Base-by-base conservation (phyloP, 2,888 invertebrate species). In the Hirtodrosophila duncani region DNA sequence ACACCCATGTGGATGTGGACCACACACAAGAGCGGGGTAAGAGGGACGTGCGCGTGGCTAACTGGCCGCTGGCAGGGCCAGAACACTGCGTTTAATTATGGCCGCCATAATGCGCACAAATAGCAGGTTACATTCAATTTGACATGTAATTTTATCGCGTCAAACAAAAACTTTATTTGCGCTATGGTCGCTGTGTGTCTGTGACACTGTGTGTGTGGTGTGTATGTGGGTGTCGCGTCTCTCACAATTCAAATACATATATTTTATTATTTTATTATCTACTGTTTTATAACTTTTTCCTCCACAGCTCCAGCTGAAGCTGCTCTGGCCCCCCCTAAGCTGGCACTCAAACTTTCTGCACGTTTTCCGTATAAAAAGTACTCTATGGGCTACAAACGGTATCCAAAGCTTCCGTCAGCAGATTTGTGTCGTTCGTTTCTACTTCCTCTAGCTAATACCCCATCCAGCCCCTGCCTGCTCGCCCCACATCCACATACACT, bases 331-430 rank as follows among this genome's bases (percentile, higher is more conserved):
- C 43, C 24, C 55, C 67, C 67, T 79, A 81, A 77, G 81, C 75
- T 66, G 69, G 49, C 80, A 77, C 80, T 74, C 77, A 81, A 78
- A 81, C 77, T 81, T 81, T 78, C 72, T 60, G 82, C 78, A 78
- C 78, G 78, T 78, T 78, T 81, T 65, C 62, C 78, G 63, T 81
- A 78, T 81, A 78, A 78, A 78, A 68, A 77, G 79, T 77, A 48
- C 69, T n/a, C n/a, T 58, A 51, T 52, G 59, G 67, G 46, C 57
- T 60, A 62, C 62, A 21, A 17, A 7, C 39, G 17, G 62, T 69
- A 60, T 52, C 58, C 68, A 55, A 60, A 67, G 75, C 80, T 78
- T 71, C 65, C 69, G 81, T 78, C 77, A 78, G 82, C 78, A 78
- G 67, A 72, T 77, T 67, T 75, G 57, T 67, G 69, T 63, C 58